Evolutionary conservation across 30 jellyfish, hydroid and myxozoan species (phyloP).

Genomic region (Morbakka virulenta): DNA sequence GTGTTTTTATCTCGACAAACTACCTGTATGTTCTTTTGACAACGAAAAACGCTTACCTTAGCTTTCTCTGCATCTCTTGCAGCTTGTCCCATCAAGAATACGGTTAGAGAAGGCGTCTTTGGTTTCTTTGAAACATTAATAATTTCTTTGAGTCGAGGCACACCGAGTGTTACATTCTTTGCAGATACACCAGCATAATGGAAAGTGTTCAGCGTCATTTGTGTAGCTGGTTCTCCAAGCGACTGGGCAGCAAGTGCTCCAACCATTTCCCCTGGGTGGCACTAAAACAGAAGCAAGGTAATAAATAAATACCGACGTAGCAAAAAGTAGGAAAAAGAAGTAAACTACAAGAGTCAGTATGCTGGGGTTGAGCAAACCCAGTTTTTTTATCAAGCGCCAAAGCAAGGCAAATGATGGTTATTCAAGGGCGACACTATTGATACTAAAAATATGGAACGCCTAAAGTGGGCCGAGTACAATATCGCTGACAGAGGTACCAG

Average conservation of each 20-base stretch:
- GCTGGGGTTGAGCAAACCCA: too few species aligned
- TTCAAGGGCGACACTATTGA: too few species aligned
- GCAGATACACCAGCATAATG: slow-evolving; percentile 99
- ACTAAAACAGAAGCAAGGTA: slow-evolving; percentile 34
- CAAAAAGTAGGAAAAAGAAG: too few species aligned
- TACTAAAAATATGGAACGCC: too few species aligned
- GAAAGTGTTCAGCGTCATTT: slow-evolving; percentile 99
- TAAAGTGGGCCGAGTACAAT: too few species aligned
- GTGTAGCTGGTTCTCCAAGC: slow-evolving; percentile 99
- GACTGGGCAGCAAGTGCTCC: slow-evolving; percentile 99
- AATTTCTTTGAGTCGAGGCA: slow-evolving; percentile 96
- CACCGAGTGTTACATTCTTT: slow-evolving; percentile 98
- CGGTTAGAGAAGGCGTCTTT: slow-evolving; percentile 99
- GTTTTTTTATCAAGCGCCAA: too few species aligned
- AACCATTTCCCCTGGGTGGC: slow-evolving; percentile 99
- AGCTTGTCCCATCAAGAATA: slow-evolving; percentile 87
- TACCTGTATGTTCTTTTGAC: too few species aligned
- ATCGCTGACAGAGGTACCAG: too few species aligned
- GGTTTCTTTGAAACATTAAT: slow-evolving; percentile 98
- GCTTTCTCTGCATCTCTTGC: slow-evolving; percentile 98
- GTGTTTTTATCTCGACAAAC: too few species aligned
- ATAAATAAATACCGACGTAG: not conserved
- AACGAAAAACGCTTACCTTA: slow-evolving; percentile 45
- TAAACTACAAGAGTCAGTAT: too few species aligned
- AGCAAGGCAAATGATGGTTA: too few species aligned